phyloP scores from a whole-genome alignment of 1,140 invertebrate species.

The Lepidurus packardi region DNA sequence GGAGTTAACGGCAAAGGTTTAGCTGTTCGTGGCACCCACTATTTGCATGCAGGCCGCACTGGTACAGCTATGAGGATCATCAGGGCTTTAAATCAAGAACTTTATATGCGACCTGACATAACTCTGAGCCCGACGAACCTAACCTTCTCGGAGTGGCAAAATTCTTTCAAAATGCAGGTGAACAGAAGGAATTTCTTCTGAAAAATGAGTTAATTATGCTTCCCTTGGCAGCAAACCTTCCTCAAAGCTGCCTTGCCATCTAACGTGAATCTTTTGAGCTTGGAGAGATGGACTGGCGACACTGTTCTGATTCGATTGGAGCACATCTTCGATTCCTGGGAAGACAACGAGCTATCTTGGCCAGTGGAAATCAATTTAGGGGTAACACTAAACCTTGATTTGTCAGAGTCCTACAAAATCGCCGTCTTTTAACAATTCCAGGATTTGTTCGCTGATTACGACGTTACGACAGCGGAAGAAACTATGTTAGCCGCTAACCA shows the following conservation, averaged over 20 bases:
- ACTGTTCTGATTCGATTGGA: conserved; percentile 52
- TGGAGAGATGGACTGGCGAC: conserved; percentile 48
- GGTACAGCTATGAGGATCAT: conserved; percentile 25
- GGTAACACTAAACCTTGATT: background rate
- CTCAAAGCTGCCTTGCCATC: conserved; percentile 45
- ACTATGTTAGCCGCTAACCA: conserved; percentile 65
- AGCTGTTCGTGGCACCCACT: conserved; percentile 51
- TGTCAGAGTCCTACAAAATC: background rate
- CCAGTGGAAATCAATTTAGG: conserved; percentile 38
- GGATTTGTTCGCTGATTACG: conserved; percentile 55
- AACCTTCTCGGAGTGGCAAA: conserved; percentile 30
- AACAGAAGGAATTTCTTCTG: background rate
- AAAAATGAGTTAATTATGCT: background rate
- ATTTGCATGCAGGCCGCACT: conserved; percentile 12
- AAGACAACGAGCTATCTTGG: conserved; percentile 47
- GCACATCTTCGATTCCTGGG: conserved; percentile 53
- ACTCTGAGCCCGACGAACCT: conserved; percentile 23
- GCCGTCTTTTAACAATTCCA: conserved; percentile 36
- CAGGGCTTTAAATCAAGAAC: conserved; percentile 27
- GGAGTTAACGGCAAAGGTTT: conserved; percentile 49
- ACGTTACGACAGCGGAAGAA: conserved; percentile 54
- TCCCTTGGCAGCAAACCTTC: conserved; percentile 26
- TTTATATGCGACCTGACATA: conserved; percentile 32
- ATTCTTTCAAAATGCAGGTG: background rate
- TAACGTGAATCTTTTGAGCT: conserved; percentile 55